Evolutionary conservation across 2,797 vertebrate species (phyloP).

Genomic region (Merluccius polli): DNA sequence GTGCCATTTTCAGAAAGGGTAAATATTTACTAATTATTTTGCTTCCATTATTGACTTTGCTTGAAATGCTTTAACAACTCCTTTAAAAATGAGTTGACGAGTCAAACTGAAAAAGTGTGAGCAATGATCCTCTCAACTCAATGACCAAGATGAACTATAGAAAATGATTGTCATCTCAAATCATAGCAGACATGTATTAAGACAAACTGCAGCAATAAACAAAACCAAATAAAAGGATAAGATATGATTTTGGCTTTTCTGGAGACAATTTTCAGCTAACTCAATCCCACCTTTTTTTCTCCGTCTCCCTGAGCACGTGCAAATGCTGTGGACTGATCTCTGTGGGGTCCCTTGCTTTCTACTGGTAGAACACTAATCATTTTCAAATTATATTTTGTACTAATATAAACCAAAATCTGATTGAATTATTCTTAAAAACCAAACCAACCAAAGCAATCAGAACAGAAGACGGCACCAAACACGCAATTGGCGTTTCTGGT

Average conservation of each 20-base stretch:
- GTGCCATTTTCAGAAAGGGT: background rate
- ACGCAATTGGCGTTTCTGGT: background rate
- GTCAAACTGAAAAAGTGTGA: background rate
- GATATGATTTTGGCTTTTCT: slow-evolving; percentile 33
- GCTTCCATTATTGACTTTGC: slow-evolving; percentile 1
- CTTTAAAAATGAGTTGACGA: background rate
- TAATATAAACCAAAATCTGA: background rate
- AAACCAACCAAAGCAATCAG: too few species aligned
- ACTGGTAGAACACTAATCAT: background rate
- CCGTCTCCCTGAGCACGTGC: background rate
- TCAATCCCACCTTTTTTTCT: slow-evolving; percentile 9
- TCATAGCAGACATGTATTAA: slow-evolving; percentile 33
- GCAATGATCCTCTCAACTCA: slow-evolving; percentile 22
- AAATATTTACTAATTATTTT: background rate
- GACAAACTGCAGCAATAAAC: slow-evolving; percentile 43
- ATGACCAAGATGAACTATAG: slow-evolving; percentile 24
- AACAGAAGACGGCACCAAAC: background rate
- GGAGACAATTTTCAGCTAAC: slow-evolving; percentile 34
- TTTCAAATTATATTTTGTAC: background rate
- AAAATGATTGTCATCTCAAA: slow-evolving; percentile 61
- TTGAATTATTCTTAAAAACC: background rate
- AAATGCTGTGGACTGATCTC: slow-evolving; percentile 7
- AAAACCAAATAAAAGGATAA: slow-evolving; percentile 9
- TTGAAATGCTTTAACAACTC: slow-evolving; percentile 5
- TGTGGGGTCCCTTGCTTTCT: background rate